Base-by-base conservation (phyloP, 2,113 vertebrate species). In the Carassius carassius region DNA sequence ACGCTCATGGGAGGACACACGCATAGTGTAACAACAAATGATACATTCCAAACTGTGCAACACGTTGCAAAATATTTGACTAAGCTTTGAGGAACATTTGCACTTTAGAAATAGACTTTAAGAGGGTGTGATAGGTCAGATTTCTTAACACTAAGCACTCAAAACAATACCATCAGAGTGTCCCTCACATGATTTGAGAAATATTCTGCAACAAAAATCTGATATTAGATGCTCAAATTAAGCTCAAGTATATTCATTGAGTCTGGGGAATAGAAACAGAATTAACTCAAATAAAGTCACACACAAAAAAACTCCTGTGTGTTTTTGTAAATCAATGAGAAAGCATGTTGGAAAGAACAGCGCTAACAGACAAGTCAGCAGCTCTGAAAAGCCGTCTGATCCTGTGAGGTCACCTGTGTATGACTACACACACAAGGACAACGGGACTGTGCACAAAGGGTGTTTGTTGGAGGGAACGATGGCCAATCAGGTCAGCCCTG, bases 361-460 rank as follows among this genome's bases (percentile, higher is more conserved):
- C 47, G 84, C 70, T 87, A 88, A 89, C 85, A 85, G 84, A 88
- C 49, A 77, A 35, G 88, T 84, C 54, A 86, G 69, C 70, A 85
- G 86, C 73, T 89, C 86, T 65, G 44, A 82, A 51, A 72, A 76
- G 65, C 89, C 1, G 86, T 90, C 89, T 91, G 90, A 93, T 93
- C 91, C 89, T 86, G 84, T 49, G 83, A 90, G 90, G 89, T 93
- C 90, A 87, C 17, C 67, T 74, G 56, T 72, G 62, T 81, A 44
- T 32, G 63, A 69, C 78, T 19, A 44, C 21, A 44, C 58, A 79
- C 4, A 60, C 76, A 32, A 19, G 4, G 25, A 10, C 17, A 29
- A 5, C 6, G 6, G 16, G 65, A n/a, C 44, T 51, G 25, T 16
- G 3, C 25, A 82, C 65, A 82, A 82, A 7, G 81, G 49, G 32